A percentile compares a stretch with the other conserved stretches of the same genome.
These are phyloP conservation scores for Ptychobarbus kaznakovi DNA, from an alignment of 2,797 vertebrate species.

Conservation along the genomic window DNA sequence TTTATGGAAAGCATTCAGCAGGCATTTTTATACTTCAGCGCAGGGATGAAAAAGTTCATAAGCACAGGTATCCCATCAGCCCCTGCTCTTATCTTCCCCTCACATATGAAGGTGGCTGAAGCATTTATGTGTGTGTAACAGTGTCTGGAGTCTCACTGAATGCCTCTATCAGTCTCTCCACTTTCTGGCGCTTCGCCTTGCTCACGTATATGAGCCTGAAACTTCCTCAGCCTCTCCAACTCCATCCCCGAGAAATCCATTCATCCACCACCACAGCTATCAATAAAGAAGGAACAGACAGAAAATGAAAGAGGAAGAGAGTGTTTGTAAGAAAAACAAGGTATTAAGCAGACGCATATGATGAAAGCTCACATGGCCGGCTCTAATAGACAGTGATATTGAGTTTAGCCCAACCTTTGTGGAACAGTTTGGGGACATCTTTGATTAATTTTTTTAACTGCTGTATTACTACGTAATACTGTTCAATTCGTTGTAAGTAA, in stretches of 20 bases:
- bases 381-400: neutral
- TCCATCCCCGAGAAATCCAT: constrained; percentile 99
- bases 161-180: constrained; percentile 96
- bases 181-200: constrained; percentile 98
- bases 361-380: neutral
- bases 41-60: neutral
- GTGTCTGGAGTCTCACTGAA: constrained; percentile 81
- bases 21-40: neutral
- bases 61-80: neutral
- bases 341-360: constrained; percentile 9
- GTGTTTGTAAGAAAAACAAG: neutral
- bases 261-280: constrained; percentile 96
- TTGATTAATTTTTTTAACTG: neutral
- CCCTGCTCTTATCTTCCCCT: constrained; percentile 36
- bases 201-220: constrained; percentile 97
- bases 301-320: constrained; percentile 5
- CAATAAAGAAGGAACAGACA: constrained; percentile 12
- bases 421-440: neutral
- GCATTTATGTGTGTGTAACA: constrained; percentile 7
- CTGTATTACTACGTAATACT: neutral
- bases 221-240: constrained; percentile 97
- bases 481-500: neutral
- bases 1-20: neutral
- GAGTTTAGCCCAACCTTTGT: neutral
- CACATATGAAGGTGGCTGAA: constrained; percentile 37